Base-by-base conservation (phyloP, 2,113 vertebrate species). In the Serilophus lunatus region DNA sequence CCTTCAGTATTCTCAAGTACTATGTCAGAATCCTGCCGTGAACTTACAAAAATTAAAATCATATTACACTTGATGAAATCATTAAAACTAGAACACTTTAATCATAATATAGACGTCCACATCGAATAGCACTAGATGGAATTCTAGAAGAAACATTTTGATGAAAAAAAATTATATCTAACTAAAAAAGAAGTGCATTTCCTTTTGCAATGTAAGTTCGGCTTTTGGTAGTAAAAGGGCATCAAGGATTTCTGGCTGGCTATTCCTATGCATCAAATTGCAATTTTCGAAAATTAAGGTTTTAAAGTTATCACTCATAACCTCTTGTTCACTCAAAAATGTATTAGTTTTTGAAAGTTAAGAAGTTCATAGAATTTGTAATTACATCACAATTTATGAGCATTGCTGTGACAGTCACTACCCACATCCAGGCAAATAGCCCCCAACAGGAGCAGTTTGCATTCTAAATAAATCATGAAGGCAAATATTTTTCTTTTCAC, bases 401-500 rank as follows among this genome's bases (percentile, higher is more conserved):
- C 17, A 33, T 13, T 23, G 28, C 63, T 83, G 26, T 80, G 24
- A 5, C 54, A 68, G 20, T 5, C 7, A 28, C 36, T 72, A 45
- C 38, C 13, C 47, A 70, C 69, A 44, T n/a, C 31, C 7, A n/a
- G 0, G 1, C 25, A 82, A 61, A 26, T 36, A 77, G 33, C 10
- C 38, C 33, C 65, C 5, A 9, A 82, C 42, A 57, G 10, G 18
- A 88, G 20, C 61, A 92, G 61, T 23, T 91, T 91, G 66, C n/a
- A 42, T 82, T 93, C 42, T 91, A 85, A 91, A 90, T 70, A 91
- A 92, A 90, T 18, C 47, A 86, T 44, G 44, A 74, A 17, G 33
- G 25, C 35, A 96, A 97, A 94, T 94, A 90, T 96, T 96, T 92
- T 90, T 80, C 70, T 91, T 91, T 96, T 80, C 82, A 83, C 38